These are phyloP conservation scores for Nomada fucata DNA, from an alignment of 2,888 invertebrate genomes.

Conservation along the genomic window DNA sequence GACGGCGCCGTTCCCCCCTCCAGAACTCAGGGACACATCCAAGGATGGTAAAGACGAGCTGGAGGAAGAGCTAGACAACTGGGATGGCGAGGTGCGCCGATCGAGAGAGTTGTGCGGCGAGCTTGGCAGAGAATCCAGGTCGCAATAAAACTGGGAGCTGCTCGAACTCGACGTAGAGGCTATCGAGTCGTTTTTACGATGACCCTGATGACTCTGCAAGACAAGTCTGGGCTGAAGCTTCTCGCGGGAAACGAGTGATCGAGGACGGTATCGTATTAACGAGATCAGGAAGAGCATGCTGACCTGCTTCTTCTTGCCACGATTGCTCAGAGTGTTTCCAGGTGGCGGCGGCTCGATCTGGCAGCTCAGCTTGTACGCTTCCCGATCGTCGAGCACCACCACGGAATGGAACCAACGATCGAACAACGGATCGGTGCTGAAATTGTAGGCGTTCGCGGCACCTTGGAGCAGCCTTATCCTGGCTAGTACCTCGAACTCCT, in stretches of 20 bases:
- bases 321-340: conserved; percentile 79
- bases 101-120: conserved; percentile 93
- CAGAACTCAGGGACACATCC: conserved; percentile 89
- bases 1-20: conserved; percentile 80
- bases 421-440: conserved; percentile 93
- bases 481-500: conserved; percentile 99
- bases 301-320: conserved; percentile 80
- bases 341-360: conserved; percentile 91
- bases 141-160: conserved; percentile 95
- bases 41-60: conserved; percentile 91
- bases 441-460: conserved; percentile 97
- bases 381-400: conserved; percentile 95
- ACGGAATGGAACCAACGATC: conserved; percentile 98
- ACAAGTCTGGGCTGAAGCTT: conserved; percentile 46
- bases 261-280: conserved; percentile 26
- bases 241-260: conserved; percentile 14
- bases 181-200: conserved; percentile 95
- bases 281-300: conserved; percentile 38
- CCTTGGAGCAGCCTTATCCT: conserved; percentile 98
- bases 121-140: conserved; percentile 89
- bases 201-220: conserved; percentile 85
- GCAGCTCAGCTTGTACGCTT: conserved; percentile 95
- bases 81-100: conserved; percentile 90
- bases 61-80: conserved; percentile 91
- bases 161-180: conserved; percentile 95